Evolutionary conservation across 2,888 invertebrate species (phyloP), one percentile per base, ranked within the genome.

Genomic region (Morpho deidamia): DNA sequence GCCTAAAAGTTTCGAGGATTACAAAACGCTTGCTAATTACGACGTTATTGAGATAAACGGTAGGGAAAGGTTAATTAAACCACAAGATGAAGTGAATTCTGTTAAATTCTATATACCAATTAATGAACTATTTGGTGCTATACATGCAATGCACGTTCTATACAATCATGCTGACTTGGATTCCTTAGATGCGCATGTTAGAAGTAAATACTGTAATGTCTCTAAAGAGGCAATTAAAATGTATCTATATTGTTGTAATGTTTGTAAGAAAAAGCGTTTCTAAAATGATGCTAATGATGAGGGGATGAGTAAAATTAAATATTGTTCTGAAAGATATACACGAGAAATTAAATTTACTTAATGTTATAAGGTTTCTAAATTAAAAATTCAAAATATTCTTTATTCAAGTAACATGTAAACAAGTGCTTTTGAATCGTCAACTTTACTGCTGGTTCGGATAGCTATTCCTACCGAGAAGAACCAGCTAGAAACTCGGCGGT

Each of bases 71-170:
- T 64, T 86, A 0, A 72, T 86, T 33, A 74, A 74, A 56, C 79
- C 83, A 0, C 74, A 66, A 51, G 72, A 69, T 38, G 78, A 75
- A 10, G 40, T 23, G 0, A 66, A 68, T 55, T 49, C 44, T 59
- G 63, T 80, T 7, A 83, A 77, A 53, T 86, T 85, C 56, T 86
- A 83, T 62, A 67, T 86, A 8, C 59, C 70, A 3, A 72, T 69
- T 0, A 69, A 81, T 58, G 81, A 85, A 56, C 52, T 86, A 8
- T 87, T 83, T 58, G 74, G 78, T 47, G 79, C 81, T 0, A 58
- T 85, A 23, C 84, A 86, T 38, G 80, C 84, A 2, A 81, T 84
- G 61, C 85, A 87, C 68, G 68, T 85, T 44, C 62, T 86, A 34
- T 78, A 75, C 51, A 62, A 78, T 4, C 85, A 85, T 65, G 78